Percentiles rank a stretch among this genome's conserved stretches.
Evolutionary conservation across 2,888 invertebrate genomes (phyloP).

Genomic region (Torymus texanus): DNA sequence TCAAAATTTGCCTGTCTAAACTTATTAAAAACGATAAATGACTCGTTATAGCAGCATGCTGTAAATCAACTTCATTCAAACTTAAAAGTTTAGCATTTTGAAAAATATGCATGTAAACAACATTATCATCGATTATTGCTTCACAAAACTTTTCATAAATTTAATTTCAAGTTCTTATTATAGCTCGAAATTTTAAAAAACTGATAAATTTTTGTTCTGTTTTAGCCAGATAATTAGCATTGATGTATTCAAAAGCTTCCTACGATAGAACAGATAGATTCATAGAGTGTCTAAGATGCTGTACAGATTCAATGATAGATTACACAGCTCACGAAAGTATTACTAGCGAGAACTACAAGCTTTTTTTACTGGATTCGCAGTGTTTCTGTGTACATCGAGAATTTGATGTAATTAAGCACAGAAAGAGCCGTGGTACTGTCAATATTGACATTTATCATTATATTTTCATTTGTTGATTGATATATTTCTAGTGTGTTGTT

Average conservation of each 20-base stretch:
- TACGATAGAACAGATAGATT: constrained; percentile 42
- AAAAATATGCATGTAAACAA: too few species aligned
- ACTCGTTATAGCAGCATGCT: too few species aligned
- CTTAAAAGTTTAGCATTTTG: too few species aligned
- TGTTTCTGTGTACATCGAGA: constrained; percentile 15
- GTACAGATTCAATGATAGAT: constrained; percentile 27
- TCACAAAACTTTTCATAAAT: too few species aligned
- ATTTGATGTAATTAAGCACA: constrained; percentile 29
- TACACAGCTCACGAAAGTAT: constrained; percentile 13
- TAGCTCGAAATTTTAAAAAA: too few species aligned
- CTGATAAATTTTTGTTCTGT: too few species aligned
- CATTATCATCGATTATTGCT: too few species aligned
- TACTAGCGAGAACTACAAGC: constrained; percentile 38
- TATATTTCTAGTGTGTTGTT: background rate
- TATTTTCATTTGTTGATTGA: background rate
- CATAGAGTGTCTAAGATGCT: constrained; percentile 28
- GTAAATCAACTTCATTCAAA: too few species aligned
- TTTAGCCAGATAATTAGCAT: constrained; percentile 15
- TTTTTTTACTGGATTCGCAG: constrained; percentile 8
- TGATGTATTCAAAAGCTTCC: constrained; percentile 37
- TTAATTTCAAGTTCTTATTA: too few species aligned
- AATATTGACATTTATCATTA: constrained; percentile 3
- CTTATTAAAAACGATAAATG: too few species aligned
- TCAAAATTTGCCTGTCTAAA: too few species aligned
- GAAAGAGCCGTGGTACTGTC: constrained; percentile 8